Evolutionary conservation across 2,797 vertebrate genomes (phyloP).

Genomic region (Tangara arthus): DNA sequence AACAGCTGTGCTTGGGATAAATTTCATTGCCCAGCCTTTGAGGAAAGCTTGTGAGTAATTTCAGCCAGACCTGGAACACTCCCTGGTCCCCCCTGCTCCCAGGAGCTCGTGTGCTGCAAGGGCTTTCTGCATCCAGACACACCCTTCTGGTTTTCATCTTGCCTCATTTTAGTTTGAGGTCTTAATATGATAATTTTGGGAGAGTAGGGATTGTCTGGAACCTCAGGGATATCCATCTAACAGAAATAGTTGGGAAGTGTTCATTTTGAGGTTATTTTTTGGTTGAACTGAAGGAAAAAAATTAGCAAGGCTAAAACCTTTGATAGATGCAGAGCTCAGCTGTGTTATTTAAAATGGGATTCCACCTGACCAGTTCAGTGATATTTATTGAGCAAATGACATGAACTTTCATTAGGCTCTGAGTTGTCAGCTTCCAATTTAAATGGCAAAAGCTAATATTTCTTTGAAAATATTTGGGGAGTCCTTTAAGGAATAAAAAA

Average conservation of each 20-base stretch:
- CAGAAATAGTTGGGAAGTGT: neutral
- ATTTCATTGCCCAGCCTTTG: neutral
- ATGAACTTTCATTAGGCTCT: neutral
- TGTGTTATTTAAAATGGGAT: neutral
- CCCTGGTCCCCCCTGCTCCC: neutral
- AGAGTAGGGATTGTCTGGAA: neutral
- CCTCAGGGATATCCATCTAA: neutral
- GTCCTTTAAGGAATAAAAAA: neutral
- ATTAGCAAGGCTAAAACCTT: accelerated
- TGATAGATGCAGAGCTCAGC: neutral
- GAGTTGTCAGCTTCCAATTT: neutral
- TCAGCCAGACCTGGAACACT: neutral
- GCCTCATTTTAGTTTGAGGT: neutral
- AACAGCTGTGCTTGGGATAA: neutral
- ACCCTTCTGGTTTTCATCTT: neutral
- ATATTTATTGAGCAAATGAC: neutral
- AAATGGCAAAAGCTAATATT: neutral
- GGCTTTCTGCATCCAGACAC: neutral
- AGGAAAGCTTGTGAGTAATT: neutral
- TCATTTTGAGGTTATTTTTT: neutral
- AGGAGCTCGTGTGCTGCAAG: accelerated
- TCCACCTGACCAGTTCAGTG: neutral
- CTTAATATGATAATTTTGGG: neutral
- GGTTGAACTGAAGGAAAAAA: neutral
- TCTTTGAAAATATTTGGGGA: neutral